A percentile compares a stretch with the other conserved stretches of the same genome.
Conservation (phyloP, 2,113 vertebrate genomes). For the Charadrius vociferus region DNA sequence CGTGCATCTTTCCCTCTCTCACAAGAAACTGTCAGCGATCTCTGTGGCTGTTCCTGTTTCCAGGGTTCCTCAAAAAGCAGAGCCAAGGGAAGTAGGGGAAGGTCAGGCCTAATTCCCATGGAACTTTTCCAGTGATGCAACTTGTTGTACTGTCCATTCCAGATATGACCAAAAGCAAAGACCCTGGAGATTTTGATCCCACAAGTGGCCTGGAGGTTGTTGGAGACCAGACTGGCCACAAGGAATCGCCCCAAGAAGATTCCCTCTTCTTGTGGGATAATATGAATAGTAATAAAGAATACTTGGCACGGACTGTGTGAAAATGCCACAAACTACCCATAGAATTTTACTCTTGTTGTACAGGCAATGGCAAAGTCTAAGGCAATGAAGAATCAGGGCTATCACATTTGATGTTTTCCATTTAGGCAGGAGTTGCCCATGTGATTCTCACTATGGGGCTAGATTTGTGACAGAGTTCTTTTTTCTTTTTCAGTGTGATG, state of each 20-base stretch:
- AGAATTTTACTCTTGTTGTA: background rate
- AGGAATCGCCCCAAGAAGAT: background rate
- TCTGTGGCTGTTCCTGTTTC: background rate
- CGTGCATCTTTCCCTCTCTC: background rate
- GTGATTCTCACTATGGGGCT: background rate
- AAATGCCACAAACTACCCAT: background rate
- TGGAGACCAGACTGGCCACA: background rate
- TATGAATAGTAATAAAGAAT: background rate
- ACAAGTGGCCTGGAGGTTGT: background rate
- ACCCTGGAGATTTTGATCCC: background rate
- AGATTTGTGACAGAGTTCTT: background rate
- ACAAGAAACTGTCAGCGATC: background rate
- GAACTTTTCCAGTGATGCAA: background rate
- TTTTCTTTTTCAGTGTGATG: background rate
- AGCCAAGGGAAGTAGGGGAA: background rate
- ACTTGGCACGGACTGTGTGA: background rate
- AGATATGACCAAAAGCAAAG: background rate
- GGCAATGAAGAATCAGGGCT: background rate
- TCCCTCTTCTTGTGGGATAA: background rate
- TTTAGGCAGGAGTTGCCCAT: background rate
- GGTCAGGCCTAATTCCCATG: background rate
- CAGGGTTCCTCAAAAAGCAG: background rate
- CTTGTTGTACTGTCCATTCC: background rate
- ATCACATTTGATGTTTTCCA: background rate
- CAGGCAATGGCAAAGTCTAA: background rate